Percentiles rank a stretch among this genome's conserved stretches.
These are phyloP conservation scores for Marisa cornuarietis DNA, from an alignment of 1,140 invertebrate species.

Conservation along the genomic window DNA sequence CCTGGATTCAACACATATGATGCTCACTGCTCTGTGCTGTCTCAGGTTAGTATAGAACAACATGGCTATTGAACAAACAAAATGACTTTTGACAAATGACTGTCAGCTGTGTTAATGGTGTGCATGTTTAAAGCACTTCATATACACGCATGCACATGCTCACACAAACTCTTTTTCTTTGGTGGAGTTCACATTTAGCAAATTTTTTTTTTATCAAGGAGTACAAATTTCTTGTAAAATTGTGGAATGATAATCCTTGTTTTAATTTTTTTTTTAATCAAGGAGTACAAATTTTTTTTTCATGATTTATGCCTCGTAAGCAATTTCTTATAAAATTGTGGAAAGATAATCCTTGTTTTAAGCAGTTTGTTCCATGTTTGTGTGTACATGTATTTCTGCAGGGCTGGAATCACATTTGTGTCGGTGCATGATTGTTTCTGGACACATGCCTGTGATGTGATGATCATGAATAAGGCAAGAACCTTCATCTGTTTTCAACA, in stretches of 20 bases:
- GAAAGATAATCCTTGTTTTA: background rate
- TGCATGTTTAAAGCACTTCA: background rate
- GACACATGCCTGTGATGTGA: conserved; percentile 92
- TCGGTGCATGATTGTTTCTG: conserved; percentile 99
- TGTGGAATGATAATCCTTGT: too few relatives aligned
- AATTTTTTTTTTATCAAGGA: background rate
- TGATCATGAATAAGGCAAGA: conserved; percentile 87
- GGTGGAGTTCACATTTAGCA: background rate
- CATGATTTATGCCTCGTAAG: too few relatives aligned
- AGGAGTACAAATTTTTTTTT: too few relatives aligned
- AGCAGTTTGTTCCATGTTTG: too few relatives aligned
- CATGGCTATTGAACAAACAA: background rate
- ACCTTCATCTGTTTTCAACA: background rate
- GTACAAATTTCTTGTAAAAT: too few relatives aligned
- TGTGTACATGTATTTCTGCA: conserved; percentile 26
- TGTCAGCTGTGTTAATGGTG: background rate
- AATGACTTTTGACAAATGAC: background rate
- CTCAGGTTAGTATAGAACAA: conserved; percentile 68
- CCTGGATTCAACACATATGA: conserved; percentile 98
- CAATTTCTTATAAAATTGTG: too few relatives aligned
- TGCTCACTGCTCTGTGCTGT: conserved; percentile 93
- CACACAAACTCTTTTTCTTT: too few relatives aligned
- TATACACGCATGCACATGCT: background rate
- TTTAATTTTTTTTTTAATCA: too few relatives aligned
- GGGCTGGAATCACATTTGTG: conserved; percentile 86